Evolutionary conservation across 2,113 vertebrate species (phyloP).

Genomic region (Glaucomys volans): DNA sequence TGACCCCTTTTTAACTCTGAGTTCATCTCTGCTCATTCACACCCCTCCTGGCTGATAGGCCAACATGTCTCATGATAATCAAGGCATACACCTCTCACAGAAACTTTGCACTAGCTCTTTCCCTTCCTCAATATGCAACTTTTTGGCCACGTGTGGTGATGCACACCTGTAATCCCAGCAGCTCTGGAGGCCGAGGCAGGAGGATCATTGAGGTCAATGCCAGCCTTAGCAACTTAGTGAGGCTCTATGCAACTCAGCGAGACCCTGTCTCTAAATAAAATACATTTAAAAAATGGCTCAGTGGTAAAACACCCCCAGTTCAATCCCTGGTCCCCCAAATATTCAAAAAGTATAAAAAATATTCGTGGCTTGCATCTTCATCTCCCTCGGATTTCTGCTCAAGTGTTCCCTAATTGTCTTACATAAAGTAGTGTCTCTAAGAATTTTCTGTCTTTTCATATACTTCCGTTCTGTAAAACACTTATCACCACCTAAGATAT

Average conservation of each 20-base stretch:
- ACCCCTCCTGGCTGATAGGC: not conserved
- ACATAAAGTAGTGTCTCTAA: not conserved
- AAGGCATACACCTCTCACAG: not conserved
- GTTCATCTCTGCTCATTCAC: not conserved
- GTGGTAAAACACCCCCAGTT: too few relatives aligned
- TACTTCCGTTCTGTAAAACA: not conserved
- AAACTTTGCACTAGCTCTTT: not conserved
- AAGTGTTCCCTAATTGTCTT: too few relatives aligned
- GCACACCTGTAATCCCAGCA: too few relatives aligned
- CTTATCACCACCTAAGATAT: not conserved
- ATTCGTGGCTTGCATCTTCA: not conserved
- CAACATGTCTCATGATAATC: not conserved
- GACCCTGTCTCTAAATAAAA: too few relatives aligned
- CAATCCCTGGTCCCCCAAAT: too few relatives aligned
- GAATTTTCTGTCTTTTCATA: not conserved
- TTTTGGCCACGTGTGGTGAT: too few relatives aligned
- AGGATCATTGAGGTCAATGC: too few relatives aligned
- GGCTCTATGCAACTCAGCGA: too few relatives aligned
- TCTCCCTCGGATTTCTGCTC: not conserved
- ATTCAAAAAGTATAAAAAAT: not conserved
- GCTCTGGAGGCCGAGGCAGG: too few relatives aligned
- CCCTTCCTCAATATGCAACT: not conserved
- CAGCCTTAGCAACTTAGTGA: too few relatives aligned
- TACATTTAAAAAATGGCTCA: too few relatives aligned
- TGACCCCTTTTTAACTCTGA: not conserved